phyloP scores from a whole-genome alignment of 2,113 vertebrate species.

The Ailurus styani region DNA sequence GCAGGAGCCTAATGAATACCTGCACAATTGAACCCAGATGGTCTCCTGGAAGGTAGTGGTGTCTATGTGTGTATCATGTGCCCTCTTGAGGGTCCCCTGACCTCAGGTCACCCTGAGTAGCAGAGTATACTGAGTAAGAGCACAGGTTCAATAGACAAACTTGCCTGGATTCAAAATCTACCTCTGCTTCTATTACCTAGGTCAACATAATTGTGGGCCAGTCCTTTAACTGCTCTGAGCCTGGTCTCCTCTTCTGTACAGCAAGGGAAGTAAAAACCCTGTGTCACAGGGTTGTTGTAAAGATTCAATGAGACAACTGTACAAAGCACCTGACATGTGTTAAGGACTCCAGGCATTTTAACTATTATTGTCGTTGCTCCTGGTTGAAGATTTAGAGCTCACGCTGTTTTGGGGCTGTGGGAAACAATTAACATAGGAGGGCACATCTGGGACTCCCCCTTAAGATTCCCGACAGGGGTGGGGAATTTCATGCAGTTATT shows the following conservation, averaged over 20 bases:
- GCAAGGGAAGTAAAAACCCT: neutral
- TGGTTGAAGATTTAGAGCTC: neutral
- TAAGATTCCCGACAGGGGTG: constrained; percentile 7
- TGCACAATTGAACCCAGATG: constrained; percentile 41
- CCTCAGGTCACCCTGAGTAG: neutral
- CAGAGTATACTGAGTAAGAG: neutral
- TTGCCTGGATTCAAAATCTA: neutral
- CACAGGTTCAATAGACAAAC: constrained; percentile 6
- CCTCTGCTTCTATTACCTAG: neutral
- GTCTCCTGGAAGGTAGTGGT: neutral
- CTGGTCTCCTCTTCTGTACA: neutral
- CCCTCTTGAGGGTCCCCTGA: neutral
- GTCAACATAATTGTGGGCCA: neutral
- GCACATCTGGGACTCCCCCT: constrained; percentile 25
- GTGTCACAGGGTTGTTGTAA: neutral
- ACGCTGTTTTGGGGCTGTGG: neutral
- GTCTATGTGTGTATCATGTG: neutral
- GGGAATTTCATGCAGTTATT: constrained; percentile 56
- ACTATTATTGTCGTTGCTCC: neutral
- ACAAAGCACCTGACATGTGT: neutral
- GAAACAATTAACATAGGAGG: neutral
- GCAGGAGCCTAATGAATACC: constrained; percentile 37
- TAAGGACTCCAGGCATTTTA: neutral
- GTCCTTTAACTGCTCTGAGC: neutral
- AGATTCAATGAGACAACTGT: neutral